Conservation (phyloP, 2,113 vertebrate species). For the Desmodus rotundus region DNA sequence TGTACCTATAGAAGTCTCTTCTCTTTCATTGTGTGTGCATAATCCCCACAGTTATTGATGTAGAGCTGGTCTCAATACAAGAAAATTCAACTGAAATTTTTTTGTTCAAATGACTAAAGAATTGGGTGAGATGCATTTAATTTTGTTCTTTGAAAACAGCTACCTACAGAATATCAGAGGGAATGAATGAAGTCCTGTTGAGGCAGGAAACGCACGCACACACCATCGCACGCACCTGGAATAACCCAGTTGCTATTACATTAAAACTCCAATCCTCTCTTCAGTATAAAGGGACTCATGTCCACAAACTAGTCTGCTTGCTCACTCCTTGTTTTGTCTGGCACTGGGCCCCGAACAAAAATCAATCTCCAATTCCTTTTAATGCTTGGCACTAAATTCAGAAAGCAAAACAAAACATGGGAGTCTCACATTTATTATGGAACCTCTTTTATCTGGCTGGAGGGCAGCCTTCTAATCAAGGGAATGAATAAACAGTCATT, state of each 20-base stretch:
- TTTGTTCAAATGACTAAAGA: constrained; percentile 4
- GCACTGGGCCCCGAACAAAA: constrained; percentile 75
- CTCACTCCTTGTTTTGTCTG: constrained; percentile 80
- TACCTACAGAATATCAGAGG: constrained; percentile 8
- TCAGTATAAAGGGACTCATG: constrained; percentile 46
- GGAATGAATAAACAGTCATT: constrained; percentile 80
- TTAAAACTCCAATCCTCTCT: constrained; percentile 42
- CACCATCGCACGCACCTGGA: neutral
- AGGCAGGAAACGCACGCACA: neutral
- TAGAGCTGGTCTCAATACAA: neutral
- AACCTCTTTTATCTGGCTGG: constrained; percentile 78
- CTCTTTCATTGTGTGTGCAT: neutral
- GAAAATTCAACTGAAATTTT: neutral
- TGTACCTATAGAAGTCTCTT: neutral
- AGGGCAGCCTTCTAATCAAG: constrained; percentile 83
- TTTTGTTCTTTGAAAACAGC: neutral
- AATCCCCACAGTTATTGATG: neutral
- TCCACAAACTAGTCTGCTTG: constrained; percentile 40
- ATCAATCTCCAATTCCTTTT: constrained; percentile 83
- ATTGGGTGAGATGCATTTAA: neutral
- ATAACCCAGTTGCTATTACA: constrained; percentile 2
- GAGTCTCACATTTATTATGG: constrained; percentile 77
- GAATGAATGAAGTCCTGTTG: neutral
- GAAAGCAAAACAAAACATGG: constrained; percentile 80
- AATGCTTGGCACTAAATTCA: constrained; percentile 80